Evolutionary conservation across 2,888 invertebrate species (phyloP).

Genomic region (Troglohyphantes excavatus): DNA sequence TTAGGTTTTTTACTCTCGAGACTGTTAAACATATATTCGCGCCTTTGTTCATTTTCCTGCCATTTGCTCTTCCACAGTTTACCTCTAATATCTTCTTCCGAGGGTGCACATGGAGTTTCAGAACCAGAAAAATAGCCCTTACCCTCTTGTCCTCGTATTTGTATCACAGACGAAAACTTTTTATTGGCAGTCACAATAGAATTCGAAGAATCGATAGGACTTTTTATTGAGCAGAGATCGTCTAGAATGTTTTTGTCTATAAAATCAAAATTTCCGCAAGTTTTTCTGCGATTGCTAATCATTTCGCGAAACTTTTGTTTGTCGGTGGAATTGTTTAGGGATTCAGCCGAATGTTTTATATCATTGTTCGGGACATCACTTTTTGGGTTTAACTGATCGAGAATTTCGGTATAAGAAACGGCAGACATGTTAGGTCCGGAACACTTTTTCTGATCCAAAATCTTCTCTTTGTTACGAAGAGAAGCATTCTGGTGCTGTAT

Average conservation of each 20-base stretch:
- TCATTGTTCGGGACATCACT: not conserved
- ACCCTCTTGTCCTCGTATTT: constrained; percentile 23
- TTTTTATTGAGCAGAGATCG: constrained; percentile 22
- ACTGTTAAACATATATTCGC: constrained; percentile 71
- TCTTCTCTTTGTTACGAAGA: constrained; percentile 38
- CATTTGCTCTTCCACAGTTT: constrained; percentile 49
- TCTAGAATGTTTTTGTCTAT: constrained; percentile 36
- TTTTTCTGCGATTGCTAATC: constrained; percentile 49
- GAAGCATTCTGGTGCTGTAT: constrained; percentile 67
- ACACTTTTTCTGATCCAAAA: constrained; percentile 30
- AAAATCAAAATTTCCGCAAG: constrained; percentile 68
- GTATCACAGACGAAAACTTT: constrained; percentile 15
- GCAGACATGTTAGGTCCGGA: constrained; percentile 39
- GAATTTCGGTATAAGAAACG: constrained; percentile 13
- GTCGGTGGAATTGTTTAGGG: constrained; percentile 15
- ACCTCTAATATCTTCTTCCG: constrained; percentile 31
- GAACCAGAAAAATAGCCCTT: constrained; percentile 42
- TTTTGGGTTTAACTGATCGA: constrained; percentile 33
- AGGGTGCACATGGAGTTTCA: constrained; percentile 21
- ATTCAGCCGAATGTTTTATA: not conserved
- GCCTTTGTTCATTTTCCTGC: constrained; percentile 58
- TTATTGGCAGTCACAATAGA: constrained; percentile 12
- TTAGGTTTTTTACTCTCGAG: constrained; percentile 61
- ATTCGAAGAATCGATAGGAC: not conserved
- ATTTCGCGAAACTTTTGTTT: constrained; percentile 51